These are phyloP conservation scores for Cerastis leucographa DNA, from an alignment of 2,888 invertebrate genomes.

Conservation along the genomic window DNA sequence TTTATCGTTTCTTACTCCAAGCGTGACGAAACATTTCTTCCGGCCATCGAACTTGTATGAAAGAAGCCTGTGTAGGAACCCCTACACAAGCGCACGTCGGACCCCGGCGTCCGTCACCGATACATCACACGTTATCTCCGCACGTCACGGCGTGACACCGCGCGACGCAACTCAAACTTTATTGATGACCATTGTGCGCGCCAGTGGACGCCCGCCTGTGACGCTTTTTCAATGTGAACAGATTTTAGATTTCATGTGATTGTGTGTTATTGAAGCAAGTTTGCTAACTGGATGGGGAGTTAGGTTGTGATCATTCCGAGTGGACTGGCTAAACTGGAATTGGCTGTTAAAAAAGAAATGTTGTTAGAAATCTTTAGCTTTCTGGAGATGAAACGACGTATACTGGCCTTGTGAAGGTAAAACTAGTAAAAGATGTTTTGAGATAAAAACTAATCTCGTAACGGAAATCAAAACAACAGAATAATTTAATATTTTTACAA, in stretches of 20 bases:
- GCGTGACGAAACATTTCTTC: neutral
- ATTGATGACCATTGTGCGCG: constrained; percentile 68
- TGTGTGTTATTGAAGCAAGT: constrained; percentile 24
- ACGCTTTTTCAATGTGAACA: constrained; percentile 49
- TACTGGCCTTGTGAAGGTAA: no score
- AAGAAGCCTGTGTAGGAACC: constrained; percentile 15
- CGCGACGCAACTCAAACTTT: constrained; percentile 60
- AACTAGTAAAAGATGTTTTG: no score
- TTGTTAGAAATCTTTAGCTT: neutral
- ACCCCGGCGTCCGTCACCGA: constrained; percentile 52
- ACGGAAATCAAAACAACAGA: constrained; percentile 10
- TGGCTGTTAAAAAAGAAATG: neutral
- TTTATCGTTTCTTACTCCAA: neutral
- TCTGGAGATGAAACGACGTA: no score
- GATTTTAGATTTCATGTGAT: constrained; percentile 54
- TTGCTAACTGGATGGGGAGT: constrained; percentile 4
- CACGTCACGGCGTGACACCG: constrained; percentile 61
- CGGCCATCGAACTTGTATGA: constrained; percentile 20
- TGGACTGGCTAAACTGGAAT: neutral
- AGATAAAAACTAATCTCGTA: neutral
- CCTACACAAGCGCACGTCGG: constrained; percentile 40
- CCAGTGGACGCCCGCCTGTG: constrained; percentile 36
- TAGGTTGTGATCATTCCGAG: neutral
- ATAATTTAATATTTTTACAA: neutral
- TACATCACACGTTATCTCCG: constrained; percentile 64